Evolutionary conservation across 2,113 vertebrate genomes (phyloP).

Genomic region (Albula goreensis): DNA sequence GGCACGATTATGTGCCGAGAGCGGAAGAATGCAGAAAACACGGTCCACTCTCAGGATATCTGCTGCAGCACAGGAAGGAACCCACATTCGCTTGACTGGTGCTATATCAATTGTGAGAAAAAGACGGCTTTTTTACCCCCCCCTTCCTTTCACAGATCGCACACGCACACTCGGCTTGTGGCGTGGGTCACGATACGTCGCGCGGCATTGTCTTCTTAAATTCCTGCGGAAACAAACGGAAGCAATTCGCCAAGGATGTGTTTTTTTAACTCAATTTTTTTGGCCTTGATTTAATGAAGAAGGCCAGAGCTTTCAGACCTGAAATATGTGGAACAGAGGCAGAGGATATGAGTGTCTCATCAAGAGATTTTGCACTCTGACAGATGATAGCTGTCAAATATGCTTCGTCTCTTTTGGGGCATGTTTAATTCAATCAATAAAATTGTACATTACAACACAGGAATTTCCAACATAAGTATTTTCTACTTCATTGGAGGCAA

Average conservation of each 20-base stretch:
- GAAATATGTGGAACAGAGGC: too few species aligned
- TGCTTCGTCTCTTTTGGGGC: too few species aligned
- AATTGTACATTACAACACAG: too few species aligned
- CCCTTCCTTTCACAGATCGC: conserved; percentile 48
- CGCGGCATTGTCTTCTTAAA: not conserved
- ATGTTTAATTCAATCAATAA: too few species aligned
- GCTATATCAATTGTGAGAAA: conserved; percentile 63
- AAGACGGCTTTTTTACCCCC: conserved; percentile 38
- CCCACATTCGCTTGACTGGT: conserved; percentile 57
- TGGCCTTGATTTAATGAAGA: too few species aligned
- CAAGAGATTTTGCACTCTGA: too few species aligned
- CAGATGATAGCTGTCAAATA: too few species aligned
- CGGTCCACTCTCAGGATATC: conserved; percentile 64
- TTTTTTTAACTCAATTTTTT: too few species aligned
- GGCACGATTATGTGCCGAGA: conserved; percentile 48
- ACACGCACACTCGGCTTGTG: conserved; percentile 30
- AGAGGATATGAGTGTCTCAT: too few species aligned
- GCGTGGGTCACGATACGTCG: not conserved
- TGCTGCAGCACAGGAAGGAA: conserved; percentile 77
- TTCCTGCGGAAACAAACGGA: not conserved
- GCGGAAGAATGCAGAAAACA: conserved; percentile 42
- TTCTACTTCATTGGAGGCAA: too few species aligned
- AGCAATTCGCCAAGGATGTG: not conserved
- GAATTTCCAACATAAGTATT: too few species aligned
- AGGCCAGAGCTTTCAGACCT: too few species aligned